Percentiles rank a stretch among this genome's conserved stretches.
Conservation (phyloP, 2,888 invertebrate species). For the Ophioninae sp. region DNA sequence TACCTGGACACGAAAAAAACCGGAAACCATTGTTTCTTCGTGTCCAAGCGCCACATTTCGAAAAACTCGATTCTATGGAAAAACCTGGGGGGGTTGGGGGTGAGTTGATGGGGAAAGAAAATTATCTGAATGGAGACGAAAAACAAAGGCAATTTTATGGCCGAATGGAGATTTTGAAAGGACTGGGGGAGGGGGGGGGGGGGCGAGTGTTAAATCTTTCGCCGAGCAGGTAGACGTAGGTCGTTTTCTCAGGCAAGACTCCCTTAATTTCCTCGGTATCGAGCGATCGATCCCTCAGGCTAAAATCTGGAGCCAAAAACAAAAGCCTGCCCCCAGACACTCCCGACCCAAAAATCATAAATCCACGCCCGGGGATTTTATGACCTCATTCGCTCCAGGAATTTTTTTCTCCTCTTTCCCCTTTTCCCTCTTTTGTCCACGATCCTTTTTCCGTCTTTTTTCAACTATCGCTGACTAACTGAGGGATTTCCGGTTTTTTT, state of each 20-base stretch:
- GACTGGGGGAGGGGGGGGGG: conserved; percentile 12
- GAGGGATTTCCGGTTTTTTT: not conserved
- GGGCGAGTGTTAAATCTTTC: conserved; percentile 26
- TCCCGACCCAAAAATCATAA: conserved; percentile 40
- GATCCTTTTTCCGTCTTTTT: not conserved
- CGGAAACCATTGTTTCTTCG: too few relatives aligned
- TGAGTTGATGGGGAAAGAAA: conserved; percentile 36
- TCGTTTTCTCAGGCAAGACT: not conserved
- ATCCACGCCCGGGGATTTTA: conserved; percentile 46
- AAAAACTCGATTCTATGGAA: not conserved
- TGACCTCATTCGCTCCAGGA: conserved; percentile 38
- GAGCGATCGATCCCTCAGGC: conserved; percentile 21
- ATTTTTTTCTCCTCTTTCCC: conserved; percentile 6
- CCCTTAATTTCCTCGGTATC: not conserved
- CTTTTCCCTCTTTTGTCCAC: not conserved
- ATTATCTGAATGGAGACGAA: too few relatives aligned
- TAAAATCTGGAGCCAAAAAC: conserved; percentile 21
- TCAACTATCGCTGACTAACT: conserved; percentile 3
- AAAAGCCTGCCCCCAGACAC: not conserved
- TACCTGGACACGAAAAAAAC: too few relatives aligned
- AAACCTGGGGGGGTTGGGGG: conserved; percentile 8
- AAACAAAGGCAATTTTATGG: too few relatives aligned
- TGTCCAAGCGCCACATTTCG: too few relatives aligned
- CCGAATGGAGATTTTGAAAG: conserved; percentile 9
- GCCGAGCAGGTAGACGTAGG: conserved; percentile 32